Evolutionary conservation across 1,140 invertebrate species (phyloP).

Genomic region (Muscidifurax raptorellus): DNA sequence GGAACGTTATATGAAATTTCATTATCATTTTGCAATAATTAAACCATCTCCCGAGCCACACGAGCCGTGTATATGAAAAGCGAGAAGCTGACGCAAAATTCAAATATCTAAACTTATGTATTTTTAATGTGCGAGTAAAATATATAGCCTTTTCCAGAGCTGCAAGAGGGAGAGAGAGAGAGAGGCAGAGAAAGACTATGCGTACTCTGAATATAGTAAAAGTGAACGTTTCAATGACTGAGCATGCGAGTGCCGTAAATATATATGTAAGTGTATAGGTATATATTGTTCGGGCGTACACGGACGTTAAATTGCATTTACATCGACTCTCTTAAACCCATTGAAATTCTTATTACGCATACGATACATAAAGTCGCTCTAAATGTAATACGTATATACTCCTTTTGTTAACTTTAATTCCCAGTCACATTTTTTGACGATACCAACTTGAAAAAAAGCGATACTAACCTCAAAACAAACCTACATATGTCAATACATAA

Average conservation of each 20-base stretch:
- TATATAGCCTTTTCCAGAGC: not conserved
- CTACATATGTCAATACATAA: no score
- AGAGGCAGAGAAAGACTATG: not conserved
- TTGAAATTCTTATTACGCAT: not conserved
- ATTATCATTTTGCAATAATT: not conserved
- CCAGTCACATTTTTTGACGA: no score
- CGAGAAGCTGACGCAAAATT: constrained; percentile 9
- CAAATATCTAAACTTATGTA: not conserved
- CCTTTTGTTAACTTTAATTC: no score
- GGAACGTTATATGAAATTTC: not conserved
- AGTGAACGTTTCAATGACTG: constrained; percentile 40
- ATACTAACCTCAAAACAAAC: no score
- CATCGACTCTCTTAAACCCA: not conserved
- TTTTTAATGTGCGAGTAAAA: not conserved
- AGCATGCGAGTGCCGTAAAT: not conserved
- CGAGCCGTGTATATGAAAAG: not conserved
- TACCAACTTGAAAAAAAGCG: no score
- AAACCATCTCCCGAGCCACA: not conserved
- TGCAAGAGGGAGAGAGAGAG: no score
- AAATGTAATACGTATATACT: not conserved
- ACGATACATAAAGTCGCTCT: not conserved
- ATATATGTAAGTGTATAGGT: not conserved
- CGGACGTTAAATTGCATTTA: not conserved
- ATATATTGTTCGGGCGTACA: constrained; percentile 2
- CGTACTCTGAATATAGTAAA: constrained; percentile 16